Conservation (phyloP, 1,140 invertebrate species). For the Andricus grossulariae region DNA sequence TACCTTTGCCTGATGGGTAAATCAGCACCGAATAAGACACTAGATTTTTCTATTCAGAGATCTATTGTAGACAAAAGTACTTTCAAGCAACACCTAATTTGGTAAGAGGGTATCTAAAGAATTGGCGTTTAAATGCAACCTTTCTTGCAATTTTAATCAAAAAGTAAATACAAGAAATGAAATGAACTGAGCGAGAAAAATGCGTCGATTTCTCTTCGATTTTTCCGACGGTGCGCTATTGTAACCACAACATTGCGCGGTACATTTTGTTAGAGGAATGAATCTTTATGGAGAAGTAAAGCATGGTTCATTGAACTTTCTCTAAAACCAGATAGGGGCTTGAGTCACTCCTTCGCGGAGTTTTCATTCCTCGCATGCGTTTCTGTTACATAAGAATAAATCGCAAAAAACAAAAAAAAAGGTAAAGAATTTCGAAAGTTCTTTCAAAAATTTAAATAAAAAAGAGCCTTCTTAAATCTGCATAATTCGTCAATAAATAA, state of each 20-base stretch:
- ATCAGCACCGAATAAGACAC: too few species aligned
- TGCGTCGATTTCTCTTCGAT: slow-evolving; percentile 17
- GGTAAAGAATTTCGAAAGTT: background rate
- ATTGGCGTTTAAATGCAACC: too few species aligned
- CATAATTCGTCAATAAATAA: slow-evolving; percentile 34
- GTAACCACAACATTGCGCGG: slow-evolving; percentile 34
- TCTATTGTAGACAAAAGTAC: too few species aligned
- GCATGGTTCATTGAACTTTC: slow-evolving; percentile 60
- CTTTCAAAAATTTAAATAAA: slow-evolving; percentile 24
- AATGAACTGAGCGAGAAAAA: background rate
- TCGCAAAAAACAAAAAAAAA: slow-evolving; percentile 45
- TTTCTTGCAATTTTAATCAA: too few species aligned
- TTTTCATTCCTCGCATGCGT: slow-evolving; percentile 53
- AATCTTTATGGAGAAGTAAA: slow-evolving; percentile 57
- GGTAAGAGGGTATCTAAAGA: too few species aligned
- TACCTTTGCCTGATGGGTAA: too few species aligned
- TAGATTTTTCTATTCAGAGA: too few species aligned
- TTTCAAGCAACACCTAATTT: too few species aligned
- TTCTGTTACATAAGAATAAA: slow-evolving; percentile 61
- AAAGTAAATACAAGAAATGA: background rate
- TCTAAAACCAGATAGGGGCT: slow-evolving; percentile 60
- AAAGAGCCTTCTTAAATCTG: slow-evolving; percentile 40
- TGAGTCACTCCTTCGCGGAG: slow-evolving; percentile 53
- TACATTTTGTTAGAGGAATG: slow-evolving; percentile 57
- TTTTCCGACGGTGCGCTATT: slow-evolving; percentile 2